Base-by-base conservation (phyloP, 1,140 invertebrate genomes). In the Galleria mellonella region DNA sequence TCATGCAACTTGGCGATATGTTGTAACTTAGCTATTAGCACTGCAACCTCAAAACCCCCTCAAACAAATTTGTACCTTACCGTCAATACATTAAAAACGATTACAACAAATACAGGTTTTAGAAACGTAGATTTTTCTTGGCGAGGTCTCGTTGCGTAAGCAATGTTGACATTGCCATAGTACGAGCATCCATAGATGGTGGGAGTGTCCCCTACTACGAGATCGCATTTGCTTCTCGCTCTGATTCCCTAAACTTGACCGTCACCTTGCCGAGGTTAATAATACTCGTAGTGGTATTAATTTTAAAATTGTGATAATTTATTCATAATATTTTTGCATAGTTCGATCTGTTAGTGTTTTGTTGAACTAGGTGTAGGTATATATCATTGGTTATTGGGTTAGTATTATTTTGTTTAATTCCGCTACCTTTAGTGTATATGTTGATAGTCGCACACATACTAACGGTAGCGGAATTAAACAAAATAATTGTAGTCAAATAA, bases 111-210 rank as follows among this genome's bases (percentile, higher is more conserved):
- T 51, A 57, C 51, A 37, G 43, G 51, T 60, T 48, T 51, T 54
- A 56, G 53, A 63, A 57, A 54, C 50, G 54, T 51, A 55, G 52
- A 58, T 58, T 55, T 55, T 62, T 57, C 51, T 55, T 55, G 12
- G 43, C 51, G 58, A 55, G 59, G 62, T 45, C 53, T 54, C 8
- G 36, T 66, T 66, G 55, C 62, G 62, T 59, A 66, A 66, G 55
- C 42, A 35, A 45, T 61, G 62, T 62, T 66, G 62, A 66, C 59
- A 66, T 56, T 62, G 56, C 48, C 32, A 35, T 52, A 43, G 46
- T 31, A 47, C n/a, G n/a, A n/a, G n/a, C 29, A 38, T 23, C 17
- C 17, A 23, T 17, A 9, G 35, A 23, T 37, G 43, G 47, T 51
- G 47, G 59, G 51, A 44, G 57, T 35, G 39, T 40, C 35, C 28